Evolutionary conservation across 1,140 invertebrate species (phyloP).

Genomic region (Armadillidium nasatum): DNA sequence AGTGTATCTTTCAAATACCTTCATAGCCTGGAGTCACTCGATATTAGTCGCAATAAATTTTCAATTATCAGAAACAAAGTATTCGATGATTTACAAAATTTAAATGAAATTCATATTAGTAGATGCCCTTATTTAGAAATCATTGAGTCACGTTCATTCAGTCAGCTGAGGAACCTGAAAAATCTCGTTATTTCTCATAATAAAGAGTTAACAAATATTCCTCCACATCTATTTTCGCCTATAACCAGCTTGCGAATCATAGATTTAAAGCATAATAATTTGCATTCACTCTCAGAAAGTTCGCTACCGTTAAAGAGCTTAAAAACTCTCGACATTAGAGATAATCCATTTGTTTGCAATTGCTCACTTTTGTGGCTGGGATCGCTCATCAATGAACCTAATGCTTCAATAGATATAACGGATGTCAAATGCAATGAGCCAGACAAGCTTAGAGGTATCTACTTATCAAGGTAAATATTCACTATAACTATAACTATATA

Average conservation of each 20-base stretch:
- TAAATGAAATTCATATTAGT: conserved; percentile 32
- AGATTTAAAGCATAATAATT: conserved; percentile 69
- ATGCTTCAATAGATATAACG: conserved; percentile 29
- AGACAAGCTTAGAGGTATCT: conserved; percentile 36
- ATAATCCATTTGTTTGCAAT: conserved; percentile 80
- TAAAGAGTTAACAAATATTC: conserved; percentile 62
- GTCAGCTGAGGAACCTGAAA: conserved; percentile 51
- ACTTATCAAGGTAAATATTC: conserved; percentile 40
- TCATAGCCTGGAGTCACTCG: conserved; percentile 27
- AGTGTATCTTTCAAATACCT: conserved; percentile 26
- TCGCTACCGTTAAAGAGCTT: conserved; percentile 35
- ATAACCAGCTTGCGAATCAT: conserved; percentile 61
- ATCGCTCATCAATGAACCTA: conserved; percentile 24
- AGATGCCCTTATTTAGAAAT: conserved; percentile 30
- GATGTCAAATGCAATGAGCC: conserved; percentile 39
- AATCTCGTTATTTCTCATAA: conserved; percentile 72
- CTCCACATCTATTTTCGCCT: conserved; percentile 48
- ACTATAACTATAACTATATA: no score
- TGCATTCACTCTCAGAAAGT: conserved; percentile 61
- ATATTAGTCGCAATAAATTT: conserved; percentile 38
- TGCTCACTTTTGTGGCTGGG: conserved; percentile 75
- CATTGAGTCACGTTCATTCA: conserved; percentile 25
- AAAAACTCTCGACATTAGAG: conserved; percentile 56
- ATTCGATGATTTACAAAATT: conserved; percentile 25
- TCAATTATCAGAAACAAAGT: conserved; percentile 21